phyloP scores from a whole-genome alignment of 2,888 invertebrate genomes.

The Dicyrtomina minuta region DNA sequence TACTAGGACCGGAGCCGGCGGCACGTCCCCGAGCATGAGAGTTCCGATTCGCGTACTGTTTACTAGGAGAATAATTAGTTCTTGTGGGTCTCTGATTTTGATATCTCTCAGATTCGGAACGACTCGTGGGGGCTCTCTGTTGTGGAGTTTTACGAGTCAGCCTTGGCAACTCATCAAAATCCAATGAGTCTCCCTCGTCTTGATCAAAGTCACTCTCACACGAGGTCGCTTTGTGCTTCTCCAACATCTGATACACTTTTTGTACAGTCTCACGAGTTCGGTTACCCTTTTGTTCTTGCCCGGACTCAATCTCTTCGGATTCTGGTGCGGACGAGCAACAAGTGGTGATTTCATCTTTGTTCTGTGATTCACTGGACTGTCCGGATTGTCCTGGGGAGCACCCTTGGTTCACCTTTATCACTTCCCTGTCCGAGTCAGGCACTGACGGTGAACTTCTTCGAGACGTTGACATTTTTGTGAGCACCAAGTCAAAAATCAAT shows the following conservation, averaged over 20 bases:
- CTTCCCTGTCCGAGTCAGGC: conserved; percentile 4
- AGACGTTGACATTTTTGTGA: not conserved
- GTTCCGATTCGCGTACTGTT: not conserved
- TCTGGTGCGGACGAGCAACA: not conserved
- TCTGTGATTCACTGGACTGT: too few species aligned
- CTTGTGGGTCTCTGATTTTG: too few species aligned
- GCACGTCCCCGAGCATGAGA: conserved; percentile 21
- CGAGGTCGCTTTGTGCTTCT: conserved; percentile 52
- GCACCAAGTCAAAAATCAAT: conserved; percentile 1
- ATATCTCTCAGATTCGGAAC: not conserved
- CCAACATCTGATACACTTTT: conserved; percentile 51
- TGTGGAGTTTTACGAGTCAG: conserved; percentile 9
- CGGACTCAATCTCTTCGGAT: conserved; percentile 2
- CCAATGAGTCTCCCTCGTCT: not conserved
- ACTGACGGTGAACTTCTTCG: not conserved
- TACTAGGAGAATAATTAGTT: too few species aligned
- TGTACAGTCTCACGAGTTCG: conserved; percentile 52
- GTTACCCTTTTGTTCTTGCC: conserved; percentile 26
- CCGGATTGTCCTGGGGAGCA: not conserved
- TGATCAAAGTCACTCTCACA: conserved; percentile 32
- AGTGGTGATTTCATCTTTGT: too few species aligned
- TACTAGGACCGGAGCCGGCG: conserved; percentile 16
- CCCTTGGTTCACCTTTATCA: conserved; percentile 1
- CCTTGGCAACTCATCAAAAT: conserved; percentile 25
- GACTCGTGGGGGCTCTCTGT: conserved; percentile 29